Base-by-base conservation (phyloP, 2,113 vertebrate genomes). In the Shinisaurus crocodilurus region DNA sequence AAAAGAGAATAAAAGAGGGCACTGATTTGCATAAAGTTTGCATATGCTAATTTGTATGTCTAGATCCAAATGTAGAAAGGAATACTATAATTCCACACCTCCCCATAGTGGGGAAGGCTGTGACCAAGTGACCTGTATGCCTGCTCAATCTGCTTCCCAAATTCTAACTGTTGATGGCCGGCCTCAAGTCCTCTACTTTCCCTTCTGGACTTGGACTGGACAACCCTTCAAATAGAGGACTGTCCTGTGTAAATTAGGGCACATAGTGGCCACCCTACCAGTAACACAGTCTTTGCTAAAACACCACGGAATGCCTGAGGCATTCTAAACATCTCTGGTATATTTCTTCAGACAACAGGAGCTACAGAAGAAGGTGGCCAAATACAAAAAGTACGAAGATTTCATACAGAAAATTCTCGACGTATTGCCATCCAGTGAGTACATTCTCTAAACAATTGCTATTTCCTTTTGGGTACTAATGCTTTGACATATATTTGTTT, bases 371-470 rank as follows among this genome's bases (percentile, higher is more conserved):
- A 95, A 93, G 88, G 91, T 97, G 48, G 65, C 89, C 92, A 98
- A 96, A 91, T 95, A 97, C 29, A 95, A 97, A 96, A 88, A 91
- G 16, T 97, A 95, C 69, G 96, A 98, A 93, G 94, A 97, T 92
- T 98, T 98, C 86, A 87, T 98, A 87, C 87, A 95, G 82, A 97
- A 97, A 95, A 97, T 96, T 32, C 83, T 97, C 12, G 94, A 98
- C 89, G 93, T 95, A 90, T 92, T 98, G 50, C 98, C 97, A 79
- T 96, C 95, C 25, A 95, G 96, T 97, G 96, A 88, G 95, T 96
- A 32, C 72, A n/a, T 2, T 50, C 48, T 63, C 63, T 84, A 37
- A 89, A 83, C 16, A 48, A 65, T 85, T 76, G 6, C 40, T 65
- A 5, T 85, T 79, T 79, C n/a, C 2, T 85, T 89, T 85, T 32